Conservation (phyloP, 2,113 vertebrate species). For the Neogobius melanostomus region DNA sequence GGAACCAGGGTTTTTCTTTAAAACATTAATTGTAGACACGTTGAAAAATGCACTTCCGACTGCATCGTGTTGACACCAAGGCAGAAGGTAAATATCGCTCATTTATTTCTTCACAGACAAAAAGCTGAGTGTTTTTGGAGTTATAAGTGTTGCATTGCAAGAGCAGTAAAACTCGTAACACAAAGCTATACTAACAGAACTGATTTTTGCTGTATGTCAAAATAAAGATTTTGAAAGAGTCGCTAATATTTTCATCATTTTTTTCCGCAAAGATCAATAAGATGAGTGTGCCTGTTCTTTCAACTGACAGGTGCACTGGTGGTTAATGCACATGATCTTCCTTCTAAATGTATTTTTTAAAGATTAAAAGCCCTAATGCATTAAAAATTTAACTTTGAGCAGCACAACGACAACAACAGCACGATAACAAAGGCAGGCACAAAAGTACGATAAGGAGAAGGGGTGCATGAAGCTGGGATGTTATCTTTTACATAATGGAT, state of each 20-base stretch:
- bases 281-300: not conserved
- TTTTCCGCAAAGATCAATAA: not conserved
- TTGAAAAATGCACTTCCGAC: constrained; percentile 12
- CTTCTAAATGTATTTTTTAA: constrained; percentile 37
- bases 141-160: not conserved
- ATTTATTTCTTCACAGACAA: constrained; percentile 10
- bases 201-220: no score
- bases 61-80: not conserved
- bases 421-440: constrained; percentile 16
- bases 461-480: not conserved
- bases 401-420: constrained; percentile 24
- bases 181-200: no score
- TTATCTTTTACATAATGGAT: constrained; percentile 1
- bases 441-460: constrained; percentile 5
- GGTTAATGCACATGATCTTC: not conserved
- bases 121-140: not conserved
- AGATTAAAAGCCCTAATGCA: constrained; percentile 51
- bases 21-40: constrained; percentile 40
- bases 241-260: no score
- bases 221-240: no score
- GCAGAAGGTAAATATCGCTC: constrained; percentile 9
- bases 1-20: constrained; percentile 35
- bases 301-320: not conserved
- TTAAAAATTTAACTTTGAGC: constrained; percentile 41
- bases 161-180: no score